Base-by-base conservation (phyloP, 1,140 invertebrate genomes). In the Nylanderia fulva region DNA sequence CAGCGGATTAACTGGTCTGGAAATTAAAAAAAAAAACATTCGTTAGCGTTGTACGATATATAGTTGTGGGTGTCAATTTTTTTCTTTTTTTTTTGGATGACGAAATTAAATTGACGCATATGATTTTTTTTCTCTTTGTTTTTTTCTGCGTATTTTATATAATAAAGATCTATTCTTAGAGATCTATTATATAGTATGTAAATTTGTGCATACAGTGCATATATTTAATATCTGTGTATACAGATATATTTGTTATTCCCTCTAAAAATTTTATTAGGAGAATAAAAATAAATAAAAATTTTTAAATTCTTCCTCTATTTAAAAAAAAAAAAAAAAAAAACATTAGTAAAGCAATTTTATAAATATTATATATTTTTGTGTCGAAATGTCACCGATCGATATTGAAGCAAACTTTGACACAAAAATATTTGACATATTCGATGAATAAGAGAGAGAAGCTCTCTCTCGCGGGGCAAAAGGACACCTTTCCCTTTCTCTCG, bases 11-110 rank as follows among this genome's bases (percentile, higher is more conserved):
- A 80, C 5, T 39, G 29, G 7, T 21, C 21, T 39, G 61, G 15
- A 79, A 79, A 24, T 79, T n/a, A n/a, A n/a, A n/a, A n/a, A n/a
- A n/a, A 52, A 66, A 66, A n/a, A 11, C 33, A 0, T 48, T 48
- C 15, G 13, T 24, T 36, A 39, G 45, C 13, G 18, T 48, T 63
- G 15, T 5, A 24, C 36, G 29, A 0, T 11, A 15, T 33, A 21
- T 9, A 36, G 48, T 18, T 33, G 60, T 52, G 9, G 21, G 21
- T 39, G 33, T 13, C 13, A 66, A 77, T 80, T 58, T 33, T 33
- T 33, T 33, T 33, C n/a, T 33, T 33, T 33, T 33, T 58, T 58
- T 48, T 54, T 80, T 71, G 42, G 71, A 42, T 21, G 29, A 13
- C 66, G 39, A 0, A 11, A 58, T 36, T 42, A 15, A 80, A 80